Evolutionary conservation across 2,888 invertebrate species (phyloP), one percentile per base, ranked within the genome.

Genomic region (Xestobium rufovillosum): DNA sequence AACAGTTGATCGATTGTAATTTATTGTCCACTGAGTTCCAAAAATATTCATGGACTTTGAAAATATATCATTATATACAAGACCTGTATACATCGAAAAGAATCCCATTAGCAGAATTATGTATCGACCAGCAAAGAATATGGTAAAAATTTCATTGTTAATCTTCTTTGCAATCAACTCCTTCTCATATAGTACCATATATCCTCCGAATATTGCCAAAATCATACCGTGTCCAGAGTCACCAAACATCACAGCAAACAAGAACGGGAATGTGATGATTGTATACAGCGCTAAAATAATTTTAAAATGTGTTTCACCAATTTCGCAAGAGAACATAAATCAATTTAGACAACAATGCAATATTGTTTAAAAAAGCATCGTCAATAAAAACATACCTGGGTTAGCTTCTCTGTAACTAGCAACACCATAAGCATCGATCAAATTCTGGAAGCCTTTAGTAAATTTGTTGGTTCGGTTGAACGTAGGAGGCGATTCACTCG

Each of bases 171-270:
- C 71, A n/a, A 70, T 61, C 34, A 94, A 69, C 35, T 78, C 74
- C 42, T 83, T 84, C 63, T 96, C 95, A 43, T 73, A 76, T 26
- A 81, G 44, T 12, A 89, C 79, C 82, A 96, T 80, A 75, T 78
- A 90, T 0, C 71, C 66, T 1, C 81, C 91, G 59, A 90, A 88
- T 10, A 81, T 47, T 3, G 83, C 69, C 79, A 96, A 78, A 45
- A 96, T 78, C 9, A 82, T 26, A 2, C 91, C 95, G 66, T 95
- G 95, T 8, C 95, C 95, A 57, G 82, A 70, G 63, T 95, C 95
- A 12, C 95, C 95, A 65, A 95, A 96, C 95, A 96, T 96, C 53
- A 95, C 80, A 30, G 87, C 90, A 68, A 95, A 95, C 26, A 95
- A 67, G 71, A 95, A 95, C 4, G 95, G 95, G 70, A 95, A 95